A percentile compares a stretch with the other conserved stretches of the same genome.
These are phyloP conservation scores for Cryptocheilus praepositus DNA, from an alignment of 2,888 invertebrate species.

Conservation along the genomic window DNA sequence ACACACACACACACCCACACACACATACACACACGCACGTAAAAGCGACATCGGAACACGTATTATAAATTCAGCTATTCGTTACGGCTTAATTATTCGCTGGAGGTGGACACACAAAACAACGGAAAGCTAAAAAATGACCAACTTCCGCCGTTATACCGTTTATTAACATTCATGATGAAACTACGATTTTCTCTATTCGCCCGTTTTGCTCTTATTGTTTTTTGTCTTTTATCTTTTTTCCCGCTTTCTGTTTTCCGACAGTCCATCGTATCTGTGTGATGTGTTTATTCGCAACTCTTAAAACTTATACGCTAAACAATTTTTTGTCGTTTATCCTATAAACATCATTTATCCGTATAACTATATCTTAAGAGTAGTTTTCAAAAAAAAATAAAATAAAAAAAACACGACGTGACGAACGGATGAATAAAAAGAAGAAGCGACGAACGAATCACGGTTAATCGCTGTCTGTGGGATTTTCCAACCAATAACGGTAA, in stretches of 20 bases:
- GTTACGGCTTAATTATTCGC: too few species aligned
- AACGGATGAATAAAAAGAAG: constrained; percentile 14
- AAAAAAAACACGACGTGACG: too few species aligned
- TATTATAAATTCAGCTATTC: too few species aligned
- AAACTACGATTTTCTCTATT: constrained; percentile 10
- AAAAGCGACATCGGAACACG: too few species aligned
- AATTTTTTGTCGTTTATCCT: constrained; percentile 42
- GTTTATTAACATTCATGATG: constrained; percentile 20
- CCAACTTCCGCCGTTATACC: too few species aligned
- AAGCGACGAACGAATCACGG: constrained; percentile 22
- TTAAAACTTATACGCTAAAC: constrained; percentile 53
- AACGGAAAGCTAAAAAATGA: too few species aligned
- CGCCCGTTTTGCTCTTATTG: neutral
- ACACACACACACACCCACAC: too few species aligned
- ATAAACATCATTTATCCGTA: constrained; percentile 49
- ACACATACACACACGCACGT: too few species aligned
- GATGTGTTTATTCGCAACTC: constrained; percentile 40
- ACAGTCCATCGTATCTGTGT: constrained; percentile 29
- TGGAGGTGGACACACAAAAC: too few species aligned
- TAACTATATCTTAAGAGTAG: constrained; percentile 44
- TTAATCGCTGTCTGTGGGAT: constrained; percentile 17
- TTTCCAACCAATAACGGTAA: constrained; percentile 18
- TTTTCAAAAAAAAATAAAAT: constrained; percentile 12
- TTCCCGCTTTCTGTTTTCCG: constrained; percentile 8
- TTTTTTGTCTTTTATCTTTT: neutral